Percentiles rank a stretch among this genome's conserved stretches.
Conservation (phyloP, 1,140 invertebrate species). For the Lepidurus couesii region DNA sequence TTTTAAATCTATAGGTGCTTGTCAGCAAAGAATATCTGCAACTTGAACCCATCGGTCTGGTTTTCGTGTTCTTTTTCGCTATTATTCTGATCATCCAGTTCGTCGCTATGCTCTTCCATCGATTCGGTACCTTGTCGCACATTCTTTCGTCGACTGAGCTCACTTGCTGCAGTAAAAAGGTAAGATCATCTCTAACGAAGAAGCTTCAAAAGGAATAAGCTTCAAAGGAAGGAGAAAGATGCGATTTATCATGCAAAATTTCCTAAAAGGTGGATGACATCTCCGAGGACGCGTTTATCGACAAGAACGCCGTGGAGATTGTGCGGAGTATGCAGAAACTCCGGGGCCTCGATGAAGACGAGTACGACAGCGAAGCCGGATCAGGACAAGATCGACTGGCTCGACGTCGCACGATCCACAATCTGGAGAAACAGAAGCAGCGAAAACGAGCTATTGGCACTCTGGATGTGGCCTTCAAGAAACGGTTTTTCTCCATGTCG, state of each 20-base stretch:
- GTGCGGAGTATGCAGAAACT: constrained; percentile 82
- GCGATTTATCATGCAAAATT: too few relatives aligned
- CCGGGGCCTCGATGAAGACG: constrained; percentile 81
- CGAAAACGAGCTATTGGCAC: constrained; percentile 85
- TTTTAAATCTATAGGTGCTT: constrained; percentile 28
- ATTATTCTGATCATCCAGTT: constrained; percentile 95
- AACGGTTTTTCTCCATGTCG: constrained; percentile 60
- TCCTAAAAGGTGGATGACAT: constrained; percentile 65
- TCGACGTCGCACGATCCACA: constrained; percentile 80
- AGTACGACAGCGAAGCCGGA: constrained; percentile 69
- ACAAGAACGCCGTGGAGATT: constrained; percentile 88
- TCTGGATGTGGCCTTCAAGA: constrained; percentile 87
- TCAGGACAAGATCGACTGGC: constrained; percentile 67
- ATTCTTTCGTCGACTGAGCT: constrained; percentile 93
- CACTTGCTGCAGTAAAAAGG: constrained; percentile 76
- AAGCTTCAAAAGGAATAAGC: too few relatives aligned
- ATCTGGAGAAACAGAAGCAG: constrained; percentile 80
- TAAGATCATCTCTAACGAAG: constrained; percentile 40
- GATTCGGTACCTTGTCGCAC: constrained; percentile 95
- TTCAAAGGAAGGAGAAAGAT: too few relatives aligned
- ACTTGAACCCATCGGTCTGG: constrained; percentile 88
- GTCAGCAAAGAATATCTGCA: constrained; percentile 41
- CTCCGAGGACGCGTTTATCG: constrained; percentile 76
- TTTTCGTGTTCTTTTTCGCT: constrained; percentile 97
- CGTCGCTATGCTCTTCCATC: constrained; percentile 97